phyloP scores from a whole-genome alignment of 2,888 invertebrate species.

The Leucoma salicis region DNA sequence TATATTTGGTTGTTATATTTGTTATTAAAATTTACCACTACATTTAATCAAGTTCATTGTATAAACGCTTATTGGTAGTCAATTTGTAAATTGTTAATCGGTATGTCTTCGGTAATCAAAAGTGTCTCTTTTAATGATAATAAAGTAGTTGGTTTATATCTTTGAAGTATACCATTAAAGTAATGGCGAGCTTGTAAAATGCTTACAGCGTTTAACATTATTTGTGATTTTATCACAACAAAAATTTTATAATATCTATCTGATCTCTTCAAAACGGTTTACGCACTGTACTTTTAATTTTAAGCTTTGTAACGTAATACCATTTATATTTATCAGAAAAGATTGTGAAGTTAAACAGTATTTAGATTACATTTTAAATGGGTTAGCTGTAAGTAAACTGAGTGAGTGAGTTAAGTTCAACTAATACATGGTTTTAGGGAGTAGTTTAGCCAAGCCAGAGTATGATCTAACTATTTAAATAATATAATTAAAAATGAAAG shows the following conservation, averaged over 20 bases:
- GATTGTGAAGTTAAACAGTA: constrained; percentile 1
- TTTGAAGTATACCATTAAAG: constrained; percentile 55
- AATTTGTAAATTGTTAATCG: constrained; percentile 44
- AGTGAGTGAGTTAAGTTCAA: too few relatives aligned
- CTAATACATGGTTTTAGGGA: neutral
- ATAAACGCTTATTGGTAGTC: constrained; percentile 35
- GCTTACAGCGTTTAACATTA: constrained; percentile 51
- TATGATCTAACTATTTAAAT: neutral
- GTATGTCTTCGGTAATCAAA: constrained; percentile 45
- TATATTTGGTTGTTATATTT: too few relatives aligned
- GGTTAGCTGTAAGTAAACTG: too few relatives aligned
- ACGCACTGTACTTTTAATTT: neutral
- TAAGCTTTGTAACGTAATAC: neutral
- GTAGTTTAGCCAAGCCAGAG: neutral
- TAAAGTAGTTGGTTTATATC: constrained; percentile 61
- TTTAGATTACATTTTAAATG: too few relatives aligned
- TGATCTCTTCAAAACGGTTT: constrained; percentile 36
- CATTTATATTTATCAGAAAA: too few relatives aligned
- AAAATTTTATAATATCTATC: constrained; percentile 45
- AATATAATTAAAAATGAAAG: neutral
- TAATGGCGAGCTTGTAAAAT: constrained; percentile 54
- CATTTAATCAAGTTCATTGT: constrained; percentile 17
- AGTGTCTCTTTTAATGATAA: constrained; percentile 66
- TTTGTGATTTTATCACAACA: constrained; percentile 47
- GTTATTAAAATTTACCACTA: constrained; percentile 17